Percentiles rank a stretch among this genome's conserved stretches.
Conservation (phyloP, 1,140 invertebrate species). For the Euschistus heros region DNA sequence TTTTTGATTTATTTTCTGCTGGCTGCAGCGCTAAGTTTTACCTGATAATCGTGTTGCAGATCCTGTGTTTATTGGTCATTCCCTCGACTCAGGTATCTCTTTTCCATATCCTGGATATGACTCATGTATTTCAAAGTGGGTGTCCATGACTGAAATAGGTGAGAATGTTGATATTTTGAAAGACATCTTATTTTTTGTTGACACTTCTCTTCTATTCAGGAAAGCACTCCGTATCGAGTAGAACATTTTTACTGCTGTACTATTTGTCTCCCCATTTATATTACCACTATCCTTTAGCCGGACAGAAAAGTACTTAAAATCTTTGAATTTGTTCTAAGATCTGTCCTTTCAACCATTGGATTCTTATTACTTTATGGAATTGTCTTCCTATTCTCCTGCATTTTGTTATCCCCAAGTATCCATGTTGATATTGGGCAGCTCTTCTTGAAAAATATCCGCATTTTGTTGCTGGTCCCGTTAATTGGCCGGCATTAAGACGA, state of each 20-base stretch:
- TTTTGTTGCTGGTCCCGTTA: background rate
- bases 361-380: background rate
- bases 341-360: background rate
- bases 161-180: background rate
- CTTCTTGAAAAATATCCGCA: conserved; percentile 3
- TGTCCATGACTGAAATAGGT: background rate
- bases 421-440: background rate
- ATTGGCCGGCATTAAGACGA: background rate
- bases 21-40: background rate
- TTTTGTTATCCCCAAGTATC: background rate
- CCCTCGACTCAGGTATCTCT: background rate
- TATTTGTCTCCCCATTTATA: background rate
- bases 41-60: background rate
- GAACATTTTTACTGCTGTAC: background rate
- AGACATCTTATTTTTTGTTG: background rate
- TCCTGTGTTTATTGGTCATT: background rate
- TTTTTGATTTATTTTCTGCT: too few relatives aligned
- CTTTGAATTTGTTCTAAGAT: too few relatives aligned
- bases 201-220: background rate
- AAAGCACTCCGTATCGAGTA: background rate
- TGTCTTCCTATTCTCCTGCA: background rate
- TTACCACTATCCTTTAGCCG: too few relatives aligned
- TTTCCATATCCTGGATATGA: too few relatives aligned
- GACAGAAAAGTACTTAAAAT: too few relatives aligned
- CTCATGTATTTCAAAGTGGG: too few relatives aligned